These are phyloP conservation scores for Corvus hawaiiensis DNA, from an alignment of 2,113 vertebrate genomes.

Conservation along the genomic window DNA sequence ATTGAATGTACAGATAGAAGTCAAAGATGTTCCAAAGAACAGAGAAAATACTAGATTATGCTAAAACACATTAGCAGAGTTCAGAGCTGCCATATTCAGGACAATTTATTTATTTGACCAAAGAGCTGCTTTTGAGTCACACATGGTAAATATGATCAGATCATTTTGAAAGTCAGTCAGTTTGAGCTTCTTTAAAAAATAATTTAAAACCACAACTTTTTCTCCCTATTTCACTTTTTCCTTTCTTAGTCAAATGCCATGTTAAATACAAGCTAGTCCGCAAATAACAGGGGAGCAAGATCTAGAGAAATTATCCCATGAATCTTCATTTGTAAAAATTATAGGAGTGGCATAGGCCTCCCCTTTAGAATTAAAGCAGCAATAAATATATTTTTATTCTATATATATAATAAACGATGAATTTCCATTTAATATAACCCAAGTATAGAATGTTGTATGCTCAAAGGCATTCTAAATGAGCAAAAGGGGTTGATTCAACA, in stretches of 20 bases:
- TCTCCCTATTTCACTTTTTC: not conserved
- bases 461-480: not conserved
- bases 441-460: not conserved
- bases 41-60: not conserved
- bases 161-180: not conserved
- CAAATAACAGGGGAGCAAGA: not conserved
- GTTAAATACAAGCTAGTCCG: not conserved
- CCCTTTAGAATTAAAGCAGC: not conserved
- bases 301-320: not conserved
- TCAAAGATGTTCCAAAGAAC: not conserved
- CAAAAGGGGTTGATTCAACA: not conserved
- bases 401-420: not conserved
- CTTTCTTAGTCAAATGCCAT: not conserved
- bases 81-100: not conserved
- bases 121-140: not conserved
- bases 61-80: not conserved
- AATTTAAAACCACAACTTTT: not conserved
- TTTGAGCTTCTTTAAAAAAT: not conserved
- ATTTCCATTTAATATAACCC: not conserved
- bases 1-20: not conserved
- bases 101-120: not conserved
- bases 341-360: not conserved
- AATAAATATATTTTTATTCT: not conserved
- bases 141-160: not conserved
- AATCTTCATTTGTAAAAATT: not conserved